Evolutionary conservation across 2,113 vertebrate species (phyloP), one percentile per base, ranked within the genome.

Genomic region (Lepus timidus): DNA sequence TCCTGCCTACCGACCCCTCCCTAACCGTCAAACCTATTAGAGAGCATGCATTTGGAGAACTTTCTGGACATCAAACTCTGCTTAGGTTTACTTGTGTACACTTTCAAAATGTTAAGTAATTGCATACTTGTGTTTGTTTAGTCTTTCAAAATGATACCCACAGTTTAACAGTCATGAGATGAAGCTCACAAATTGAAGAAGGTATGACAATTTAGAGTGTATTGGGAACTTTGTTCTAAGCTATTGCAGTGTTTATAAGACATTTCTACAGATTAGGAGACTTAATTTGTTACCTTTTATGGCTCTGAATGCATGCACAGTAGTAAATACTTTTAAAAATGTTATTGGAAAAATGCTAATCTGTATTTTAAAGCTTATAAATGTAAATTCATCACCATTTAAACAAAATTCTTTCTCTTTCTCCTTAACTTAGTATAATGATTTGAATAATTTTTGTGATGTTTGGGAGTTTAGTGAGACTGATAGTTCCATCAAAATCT

Each of bases 11-110:
- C 6, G 4, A 58, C 55, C 55, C 55, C 55, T 58, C 55, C 19
- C 55, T 58, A 58, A 4, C 55, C 19, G 16, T 58, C 55, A 58
- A 16, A 6, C 55, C 13, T 19, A 58, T 58, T 17, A 58, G 14
- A 62, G 33, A 94, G 31, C 51, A 75, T 52, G 23, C 6, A 88
- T 90, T 93, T 90, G 25, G 25, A 85, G 70, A 39, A 78, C 91
- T 95, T 96, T 92, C 84, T 94, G 88, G 87, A 67, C 11, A n/a
- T 17, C 39, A 71, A 86, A 82, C 92, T 94, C 13, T 36, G 90
- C 82, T 94, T 31, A 85, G 36, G 33, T 20, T 76, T 90, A 64
- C 74, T 87, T 70, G 55, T 80, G 16, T 73, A 65, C 87, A 25
- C 3, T 90, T 94, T 93, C 62, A 70, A 84, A 78, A 71, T 90